Conservation (phyloP, 2,888 invertebrate species). For the Habrosyne pyritoides region DNA sequence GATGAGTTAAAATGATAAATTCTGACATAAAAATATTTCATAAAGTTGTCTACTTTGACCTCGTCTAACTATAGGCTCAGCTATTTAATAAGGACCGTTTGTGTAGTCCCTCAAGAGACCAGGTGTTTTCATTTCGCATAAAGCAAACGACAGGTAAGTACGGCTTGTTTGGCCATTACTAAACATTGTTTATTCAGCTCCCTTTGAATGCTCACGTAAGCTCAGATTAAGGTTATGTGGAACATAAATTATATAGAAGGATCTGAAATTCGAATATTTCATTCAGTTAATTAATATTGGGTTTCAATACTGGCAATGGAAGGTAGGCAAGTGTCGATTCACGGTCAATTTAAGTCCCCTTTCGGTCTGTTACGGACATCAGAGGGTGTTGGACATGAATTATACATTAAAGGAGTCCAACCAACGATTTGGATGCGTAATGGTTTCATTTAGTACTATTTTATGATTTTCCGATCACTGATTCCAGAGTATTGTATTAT, state of each 20-base stretch:
- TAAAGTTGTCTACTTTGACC: background rate
- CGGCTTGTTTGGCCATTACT: slow-evolving; percentile 51
- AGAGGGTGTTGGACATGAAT: slow-evolving; percentile 64
- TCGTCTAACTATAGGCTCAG: background rate
- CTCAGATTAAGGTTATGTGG: slow-evolving; percentile 34
- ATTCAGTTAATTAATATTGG: slow-evolving; percentile 51
- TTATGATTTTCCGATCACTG: slow-evolving; percentile 10
- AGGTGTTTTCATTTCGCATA: slow-evolving; percentile 55
- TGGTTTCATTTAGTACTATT: slow-evolving; percentile 40
- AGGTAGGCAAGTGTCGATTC: slow-evolving; percentile 56
- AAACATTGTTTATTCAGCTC: slow-evolving; percentile 55
- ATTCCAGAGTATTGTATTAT: background rate
- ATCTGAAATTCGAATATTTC: slow-evolving; percentile 15
- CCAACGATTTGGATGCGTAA: slow-evolving; percentile 44
- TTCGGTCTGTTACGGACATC: slow-evolving; percentile 56
- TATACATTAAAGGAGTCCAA: slow-evolving; percentile 62
- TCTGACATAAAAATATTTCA: background rate
- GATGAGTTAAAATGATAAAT: background rate
- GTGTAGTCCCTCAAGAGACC: slow-evolving; percentile 24
- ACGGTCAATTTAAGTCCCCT: slow-evolving; percentile 68
- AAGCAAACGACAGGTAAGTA: slow-evolving; percentile 49
- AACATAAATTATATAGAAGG: slow-evolving; percentile 25
- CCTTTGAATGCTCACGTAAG: slow-evolving; percentile 29
- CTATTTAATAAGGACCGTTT: background rate
- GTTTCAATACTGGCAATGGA: slow-evolving; percentile 54